Conservation (phyloP, 2,113 vertebrate species). For the Pelecanus crispus region DNA sequence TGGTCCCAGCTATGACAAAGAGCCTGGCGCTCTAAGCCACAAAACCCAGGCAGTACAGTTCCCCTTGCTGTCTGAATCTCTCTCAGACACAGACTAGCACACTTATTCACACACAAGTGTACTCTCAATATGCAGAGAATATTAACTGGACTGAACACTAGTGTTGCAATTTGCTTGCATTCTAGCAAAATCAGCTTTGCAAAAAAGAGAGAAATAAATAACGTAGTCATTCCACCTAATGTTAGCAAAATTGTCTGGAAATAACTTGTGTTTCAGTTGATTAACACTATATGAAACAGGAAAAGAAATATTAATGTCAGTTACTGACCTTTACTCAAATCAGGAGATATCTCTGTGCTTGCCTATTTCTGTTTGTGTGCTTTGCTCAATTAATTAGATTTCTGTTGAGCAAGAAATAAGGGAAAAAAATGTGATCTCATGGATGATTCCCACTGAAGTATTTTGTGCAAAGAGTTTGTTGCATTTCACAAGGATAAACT, state of each 20-base stretch:
- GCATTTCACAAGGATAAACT: background rate
- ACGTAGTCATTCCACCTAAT: background rate
- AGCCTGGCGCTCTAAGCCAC: background rate
- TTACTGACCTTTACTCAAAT: background rate
- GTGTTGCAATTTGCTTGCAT: background rate
- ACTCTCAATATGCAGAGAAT: background rate
- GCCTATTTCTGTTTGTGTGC: background rate
- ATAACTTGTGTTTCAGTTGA: background rate
- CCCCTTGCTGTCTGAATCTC: background rate
- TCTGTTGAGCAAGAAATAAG: background rate
- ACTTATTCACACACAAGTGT: background rate
- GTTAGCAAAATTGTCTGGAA: background rate
- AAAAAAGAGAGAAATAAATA: background rate
- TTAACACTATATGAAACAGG: background rate
- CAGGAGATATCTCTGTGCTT: background rate
- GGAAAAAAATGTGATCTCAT: accelerated
- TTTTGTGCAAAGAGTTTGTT: background rate
- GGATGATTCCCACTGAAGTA: background rate
- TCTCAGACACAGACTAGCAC: background rate
- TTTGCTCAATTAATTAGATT: background rate
- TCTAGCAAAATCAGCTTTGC: background rate
- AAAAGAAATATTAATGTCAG: background rate
- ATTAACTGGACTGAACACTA: background rate
- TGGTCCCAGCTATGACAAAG: background rate
- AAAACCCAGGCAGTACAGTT: background rate